Evolutionary conservation across 2,888 invertebrate species (phyloP).

Genomic region (Oscheius myriophilus): DNA sequence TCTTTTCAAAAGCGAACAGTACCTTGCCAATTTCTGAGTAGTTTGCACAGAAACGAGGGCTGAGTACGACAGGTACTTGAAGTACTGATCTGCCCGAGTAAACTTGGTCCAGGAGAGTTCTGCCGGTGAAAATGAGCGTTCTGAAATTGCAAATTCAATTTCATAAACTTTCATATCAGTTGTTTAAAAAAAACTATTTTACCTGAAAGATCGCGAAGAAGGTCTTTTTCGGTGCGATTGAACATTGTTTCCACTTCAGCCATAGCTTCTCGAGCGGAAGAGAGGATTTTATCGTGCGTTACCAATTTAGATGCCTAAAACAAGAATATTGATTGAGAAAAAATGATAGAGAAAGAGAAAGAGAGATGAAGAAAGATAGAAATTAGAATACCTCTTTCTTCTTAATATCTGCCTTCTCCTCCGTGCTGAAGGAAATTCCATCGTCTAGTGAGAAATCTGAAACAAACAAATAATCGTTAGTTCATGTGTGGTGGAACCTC

Average conservation of each 20-base stretch:
- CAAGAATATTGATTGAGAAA: not conserved
- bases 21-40: conserved; percentile 54
- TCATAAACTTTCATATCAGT: not conserved
- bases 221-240: conserved; percentile 55
- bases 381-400: conserved; percentile 14
- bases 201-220: conserved; percentile 34
- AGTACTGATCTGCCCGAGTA: conserved; percentile 54
- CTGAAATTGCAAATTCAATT: conserved; percentile 13
- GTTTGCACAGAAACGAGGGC: conserved; percentile 62
- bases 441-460: conserved; percentile 3
- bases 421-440: not conserved
- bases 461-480: not conserved
- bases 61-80: conserved; percentile 67
- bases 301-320: conserved; percentile 37
- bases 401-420: conserved; percentile 10
- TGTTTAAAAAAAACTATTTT: not conserved
- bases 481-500: conserved; percentile 3
- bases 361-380: not conserved
- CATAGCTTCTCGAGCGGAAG: conserved; percentile 47
- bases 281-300: conserved; percentile 34
- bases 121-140: conserved; percentile 25
- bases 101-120: conserved; percentile 57
- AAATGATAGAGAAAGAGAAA: not conserved
- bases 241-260: conserved; percentile 48
- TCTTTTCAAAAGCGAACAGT: too few relatives aligned